A percentile compares a stretch with the other conserved stretches of the same genome.
Conservation (phyloP, 2,888 invertebrate genomes). For the Phyto melanocephala region DNA sequence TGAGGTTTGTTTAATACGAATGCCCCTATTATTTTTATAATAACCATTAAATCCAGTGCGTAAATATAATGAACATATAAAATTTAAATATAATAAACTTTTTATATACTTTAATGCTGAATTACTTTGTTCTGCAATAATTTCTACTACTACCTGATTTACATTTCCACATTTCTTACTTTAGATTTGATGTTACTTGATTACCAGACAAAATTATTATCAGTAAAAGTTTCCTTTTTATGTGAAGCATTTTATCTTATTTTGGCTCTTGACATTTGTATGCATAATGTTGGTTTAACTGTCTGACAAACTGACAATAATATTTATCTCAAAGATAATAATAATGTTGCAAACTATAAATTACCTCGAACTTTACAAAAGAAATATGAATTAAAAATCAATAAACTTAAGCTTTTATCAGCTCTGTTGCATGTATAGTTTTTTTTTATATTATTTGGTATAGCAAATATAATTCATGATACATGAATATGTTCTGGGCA, state of each 20-base stretch:
- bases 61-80: no score
- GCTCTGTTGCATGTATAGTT: slow-evolving; percentile 12
- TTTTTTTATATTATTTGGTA: background rate
- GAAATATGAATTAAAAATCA: slow-evolving; percentile 55
- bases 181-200: background rate
- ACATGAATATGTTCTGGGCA: background rate
- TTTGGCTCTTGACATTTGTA: slow-evolving; percentile 25
- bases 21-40: no score
- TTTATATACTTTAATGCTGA: no score
- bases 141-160: no score
- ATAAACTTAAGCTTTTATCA: slow-evolving; percentile 44
- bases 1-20: no score
- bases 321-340: slow-evolving; percentile 5
- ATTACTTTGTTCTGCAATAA: no score
- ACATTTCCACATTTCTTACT: no score
- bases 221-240: background rate
- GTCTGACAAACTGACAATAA: slow-evolving; percentile 9
- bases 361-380: slow-evolving; percentile 52
- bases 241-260: background rate
- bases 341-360: background rate
- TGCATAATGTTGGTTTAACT: background rate
- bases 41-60: no score
- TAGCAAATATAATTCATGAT: background rate
- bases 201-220: slow-evolving; percentile 14
- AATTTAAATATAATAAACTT: no score